These are phyloP conservation scores for Suricata suricatta DNA, from an alignment of 2,113 vertebrate species.

Conservation along the genomic window DNA sequence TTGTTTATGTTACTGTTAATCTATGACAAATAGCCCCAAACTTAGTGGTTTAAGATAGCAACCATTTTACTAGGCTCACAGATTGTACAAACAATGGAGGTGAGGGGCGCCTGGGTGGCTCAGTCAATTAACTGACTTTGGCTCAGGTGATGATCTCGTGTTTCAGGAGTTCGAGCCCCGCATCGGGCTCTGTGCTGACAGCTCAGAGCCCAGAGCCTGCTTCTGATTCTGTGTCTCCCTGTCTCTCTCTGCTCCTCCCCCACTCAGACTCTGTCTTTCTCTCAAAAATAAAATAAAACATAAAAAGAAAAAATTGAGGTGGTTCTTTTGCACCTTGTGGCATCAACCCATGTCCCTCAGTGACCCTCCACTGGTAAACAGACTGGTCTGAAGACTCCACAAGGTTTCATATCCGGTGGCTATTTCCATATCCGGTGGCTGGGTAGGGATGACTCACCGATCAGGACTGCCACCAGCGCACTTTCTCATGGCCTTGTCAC, in stretches of 20 bases:
- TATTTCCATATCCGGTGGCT: not conserved
- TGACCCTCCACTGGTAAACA: not conserved
- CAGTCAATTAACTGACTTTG: too few relatives aligned
- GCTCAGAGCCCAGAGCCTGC: too few relatives aligned
- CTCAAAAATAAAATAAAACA: too few relatives aligned
- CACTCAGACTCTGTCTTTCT: too few relatives aligned
- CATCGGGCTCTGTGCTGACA: too few relatives aligned
- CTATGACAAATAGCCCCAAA: not conserved
- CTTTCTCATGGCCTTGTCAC: not conserved
- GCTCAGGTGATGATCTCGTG: too few relatives aligned
- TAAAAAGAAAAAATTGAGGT: not conserved
- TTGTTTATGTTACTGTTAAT: not conserved
- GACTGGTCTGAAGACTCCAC: not conserved
- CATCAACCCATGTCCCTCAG: not conserved
- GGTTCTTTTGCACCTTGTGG: not conserved
- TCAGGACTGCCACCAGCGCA: not conserved
- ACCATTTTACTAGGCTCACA: not conserved
- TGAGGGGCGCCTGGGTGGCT: too few relatives aligned
- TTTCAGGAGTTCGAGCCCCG: too few relatives aligned
- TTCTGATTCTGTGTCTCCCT: too few relatives aligned
- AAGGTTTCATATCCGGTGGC: not conserved
- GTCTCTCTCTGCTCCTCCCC: too few relatives aligned
- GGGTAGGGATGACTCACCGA: not conserved
- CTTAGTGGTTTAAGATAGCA: not conserved
- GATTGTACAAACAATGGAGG: not conserved